Evolutionary conservation across 2,888 invertebrate species (phyloP), one percentile per base, ranked within the genome.

Genomic region (Monopis laevigella): DNA sequence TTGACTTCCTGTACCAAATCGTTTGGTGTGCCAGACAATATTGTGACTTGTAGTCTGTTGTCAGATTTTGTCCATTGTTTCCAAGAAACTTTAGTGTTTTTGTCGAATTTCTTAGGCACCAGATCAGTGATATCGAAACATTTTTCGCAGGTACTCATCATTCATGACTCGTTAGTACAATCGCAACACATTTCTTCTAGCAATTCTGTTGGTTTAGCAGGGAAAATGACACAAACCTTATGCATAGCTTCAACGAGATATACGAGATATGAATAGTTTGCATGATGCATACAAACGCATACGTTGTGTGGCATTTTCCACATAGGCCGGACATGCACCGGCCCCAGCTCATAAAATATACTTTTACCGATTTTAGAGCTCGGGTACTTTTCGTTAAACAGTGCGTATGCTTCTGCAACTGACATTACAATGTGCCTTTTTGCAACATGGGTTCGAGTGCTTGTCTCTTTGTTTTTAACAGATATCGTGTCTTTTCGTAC

Each of bases 351-450:
- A 39, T 27, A 44, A 26, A 44, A 44, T 39, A 24, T 41, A 17
- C 19, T 29, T 26, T 44, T 39, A 2, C 41, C 41, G 4, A 41
- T 11, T 30, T 39, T 44, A 16, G 32, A 13, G 12, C 32, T 18
- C 5, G 41, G 44, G 12, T 44, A 18, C 5, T 41, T 19, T 18
- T 32, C n/a, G 38, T 14, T 41, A 26, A 44, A 44, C 11, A 44
- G 38, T 3, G 11, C 8, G 19, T 32, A 41, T 8, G 39, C 44
- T 29, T 44, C 44, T 29, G 44, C 30, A 7, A 44, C 39, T 27
- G 41, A 39, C 42, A 44, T 44, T 21, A 13, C 17, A 32, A 42
- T 42, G 17, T 42, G 39, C 35, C 44, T 41, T 42, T 44, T 44
- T 10, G 39, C 44, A 11, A 41, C 27, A 35, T 42, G 41, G 8